Conservation (phyloP, 2,113 vertebrate species). For the Vicugna pacos region DNA sequence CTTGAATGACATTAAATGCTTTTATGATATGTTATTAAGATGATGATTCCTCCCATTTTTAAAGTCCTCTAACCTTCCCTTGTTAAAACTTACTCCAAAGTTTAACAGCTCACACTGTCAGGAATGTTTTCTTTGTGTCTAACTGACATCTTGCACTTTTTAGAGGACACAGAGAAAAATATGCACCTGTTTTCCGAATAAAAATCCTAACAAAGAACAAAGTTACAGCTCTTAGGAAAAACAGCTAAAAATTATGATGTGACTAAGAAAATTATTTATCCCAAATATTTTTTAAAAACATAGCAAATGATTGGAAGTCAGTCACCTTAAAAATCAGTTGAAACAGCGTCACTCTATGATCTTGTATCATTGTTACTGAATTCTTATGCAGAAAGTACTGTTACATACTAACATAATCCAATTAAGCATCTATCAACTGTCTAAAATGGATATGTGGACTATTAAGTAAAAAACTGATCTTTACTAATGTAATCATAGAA, state of each 20-base stretch:
- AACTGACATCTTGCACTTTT: neutral
- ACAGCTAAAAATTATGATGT: neutral
- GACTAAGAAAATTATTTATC: neutral
- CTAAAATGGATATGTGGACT: neutral
- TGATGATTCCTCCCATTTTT: neutral
- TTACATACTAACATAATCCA: neutral
- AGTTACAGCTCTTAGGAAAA: neutral
- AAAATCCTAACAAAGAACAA: neutral
- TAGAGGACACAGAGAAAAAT: neutral
- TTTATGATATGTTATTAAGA: neutral
- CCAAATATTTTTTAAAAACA: neutral
- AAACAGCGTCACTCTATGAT: neutral
- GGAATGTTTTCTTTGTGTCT: constrained; percentile 25
- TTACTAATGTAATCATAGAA: neutral
- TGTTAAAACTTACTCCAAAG: neutral
- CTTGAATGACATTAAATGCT: neutral
- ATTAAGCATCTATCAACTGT: neutral
- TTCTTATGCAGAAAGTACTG: neutral
- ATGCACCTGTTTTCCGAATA: neutral
- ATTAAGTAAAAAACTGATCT: neutral
- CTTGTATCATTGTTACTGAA: neutral
- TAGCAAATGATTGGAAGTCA: neutral
- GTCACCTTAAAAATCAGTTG: neutral
- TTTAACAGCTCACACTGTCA: neutral
- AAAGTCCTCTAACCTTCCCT: neutral